Base-by-base conservation (phyloP, 1,140 invertebrate genomes). In the Psilanteris sp. region DNA sequence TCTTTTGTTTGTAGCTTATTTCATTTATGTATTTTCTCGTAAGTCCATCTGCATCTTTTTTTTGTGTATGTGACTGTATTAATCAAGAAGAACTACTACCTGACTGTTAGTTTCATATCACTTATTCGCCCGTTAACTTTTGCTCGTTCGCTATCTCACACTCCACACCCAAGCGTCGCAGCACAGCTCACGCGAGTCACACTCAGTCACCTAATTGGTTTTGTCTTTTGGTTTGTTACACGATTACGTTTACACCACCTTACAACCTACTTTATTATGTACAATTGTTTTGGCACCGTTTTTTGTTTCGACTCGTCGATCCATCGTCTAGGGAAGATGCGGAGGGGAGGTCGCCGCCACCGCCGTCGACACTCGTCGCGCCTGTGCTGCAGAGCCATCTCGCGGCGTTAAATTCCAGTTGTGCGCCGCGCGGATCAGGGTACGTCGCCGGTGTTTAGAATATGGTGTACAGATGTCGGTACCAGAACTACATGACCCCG, bases 241-340 rank as follows among this genome's bases (percentile, higher is more conserved):
- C 26, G 24, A 34, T 55, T 55, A 57, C 50, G 20, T 72, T 50
- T 41, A 48, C 67, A 70, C 22, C 66, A 48, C 61, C 61, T 81
- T 81, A 79, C 55, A 46, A 66, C 68, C 78, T 85, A 85, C 66
- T 77, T 79, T 87, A 84, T 81, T 87, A 87, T 87, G 39, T 87
- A 87, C 84, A 87, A 82, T 81, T 85, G 46, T 85, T 68, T 88
- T 88, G 87, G 87, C 87, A 87, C 87, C 82, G 72, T 68, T 81
- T 79, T 80, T 79, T 82, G 10, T 54, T 77, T 48, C 20, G 26
- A 61, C 8, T 32, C 36, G 32, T 46, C 18, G 18, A 52, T 26
- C 18, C 14, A 18, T 64, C 13, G 18, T 16, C 20, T 4, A 7
- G 29, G 16, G 5, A 9, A 13, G 10, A 13, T 11, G 26, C 7